Evolutionary conservation across 2,797 vertebrate species (phyloP).

Genomic region (Benthosema pterotum): DNA sequence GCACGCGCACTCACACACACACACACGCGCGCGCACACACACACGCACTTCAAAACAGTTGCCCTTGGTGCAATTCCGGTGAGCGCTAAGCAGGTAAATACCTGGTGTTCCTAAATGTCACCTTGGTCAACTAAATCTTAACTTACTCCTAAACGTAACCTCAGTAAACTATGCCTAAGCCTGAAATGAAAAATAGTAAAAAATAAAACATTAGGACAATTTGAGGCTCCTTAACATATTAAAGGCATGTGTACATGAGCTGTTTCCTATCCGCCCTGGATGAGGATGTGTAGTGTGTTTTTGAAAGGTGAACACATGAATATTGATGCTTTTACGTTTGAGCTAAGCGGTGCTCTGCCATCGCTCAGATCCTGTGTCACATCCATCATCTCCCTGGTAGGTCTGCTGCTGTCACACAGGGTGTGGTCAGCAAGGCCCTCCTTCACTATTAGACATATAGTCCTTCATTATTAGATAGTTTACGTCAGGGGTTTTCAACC

Average conservation of each 20-base stretch:
- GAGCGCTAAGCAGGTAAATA: too few species aligned
- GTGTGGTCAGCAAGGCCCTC: constrained; percentile 34
- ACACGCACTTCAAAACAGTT: too few species aligned
- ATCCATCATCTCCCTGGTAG: constrained; percentile 64
- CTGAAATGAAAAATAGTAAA: too few species aligned
- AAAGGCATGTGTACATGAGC: constrained; percentile 14
- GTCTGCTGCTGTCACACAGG: constrained; percentile 42
- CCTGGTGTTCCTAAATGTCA: constrained; percentile 7
- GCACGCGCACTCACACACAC: constrained; percentile 1
- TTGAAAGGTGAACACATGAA: constrained; percentile 51
- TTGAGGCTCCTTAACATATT: background rate
- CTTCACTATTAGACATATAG: constrained; percentile 24
- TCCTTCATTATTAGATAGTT: too few species aligned
- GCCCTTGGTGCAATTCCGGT: too few species aligned
- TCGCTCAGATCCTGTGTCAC: constrained; percentile 59
- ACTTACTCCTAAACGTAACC: too few species aligned
- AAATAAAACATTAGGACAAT: too few species aligned
- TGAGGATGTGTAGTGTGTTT: constrained; percentile 47
- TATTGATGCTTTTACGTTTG: constrained; percentile 66
- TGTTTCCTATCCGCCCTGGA: constrained; percentile 31
- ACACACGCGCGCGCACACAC: background rate
- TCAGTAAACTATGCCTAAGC: too few species aligned
- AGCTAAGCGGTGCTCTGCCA: constrained; percentile 54
- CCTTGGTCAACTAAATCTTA: too few species aligned
- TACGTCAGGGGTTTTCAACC: too few species aligned